Base-by-base conservation (phyloP, 1,140 invertebrate genomes). In the Zaprionus vittiger region DNA sequence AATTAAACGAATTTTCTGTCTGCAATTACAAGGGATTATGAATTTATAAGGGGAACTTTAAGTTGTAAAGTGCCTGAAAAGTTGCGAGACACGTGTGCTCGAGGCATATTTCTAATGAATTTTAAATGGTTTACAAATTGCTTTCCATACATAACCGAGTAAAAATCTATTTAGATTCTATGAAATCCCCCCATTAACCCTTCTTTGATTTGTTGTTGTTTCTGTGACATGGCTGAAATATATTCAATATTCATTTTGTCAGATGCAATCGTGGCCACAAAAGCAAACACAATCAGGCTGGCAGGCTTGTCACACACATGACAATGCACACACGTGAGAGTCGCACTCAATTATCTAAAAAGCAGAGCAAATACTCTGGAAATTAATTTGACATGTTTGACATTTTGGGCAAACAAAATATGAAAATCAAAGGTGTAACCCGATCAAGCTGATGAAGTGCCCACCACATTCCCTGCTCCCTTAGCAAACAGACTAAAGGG, bases 331-430 rank as follows among this genome's bases (percentile, higher is more conserved):
- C 68, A 83, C 80, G 83, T 79, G 80, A 78, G 79, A 80, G 65
- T 59, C 4, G 62, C 74, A 89, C 79, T 89, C 85, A 90, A 89
- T 87, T 87, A 87, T 89, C 84, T 87, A 79, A 75, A 89, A 84
- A 84, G 85, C 81, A 71, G 79, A 84, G 73, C 65, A 81, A 83
- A 84, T 83, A 31, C 71, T 55, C 81, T 81, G 81, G 71, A 89
- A 89, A 87, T 89, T 87, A 87, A 87, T 87, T 89, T 84, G 85
- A 84, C 84, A 87, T 89, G 65, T 89, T 89, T 89, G 83, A 87
- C 84, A 87, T 83, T 89, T 71, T 78, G 77, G 77, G 74, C 71
- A 87, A 87, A 89, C 81, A 87, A 47, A 70, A 57, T 57, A 81
- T 73, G 61, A 57, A 73, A 79, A 79, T 83, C 77, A 80, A 80